Base-by-base conservation (phyloP, 2,797 vertebrate species). In the Lepidocolaptes lacrymiger region DNA sequence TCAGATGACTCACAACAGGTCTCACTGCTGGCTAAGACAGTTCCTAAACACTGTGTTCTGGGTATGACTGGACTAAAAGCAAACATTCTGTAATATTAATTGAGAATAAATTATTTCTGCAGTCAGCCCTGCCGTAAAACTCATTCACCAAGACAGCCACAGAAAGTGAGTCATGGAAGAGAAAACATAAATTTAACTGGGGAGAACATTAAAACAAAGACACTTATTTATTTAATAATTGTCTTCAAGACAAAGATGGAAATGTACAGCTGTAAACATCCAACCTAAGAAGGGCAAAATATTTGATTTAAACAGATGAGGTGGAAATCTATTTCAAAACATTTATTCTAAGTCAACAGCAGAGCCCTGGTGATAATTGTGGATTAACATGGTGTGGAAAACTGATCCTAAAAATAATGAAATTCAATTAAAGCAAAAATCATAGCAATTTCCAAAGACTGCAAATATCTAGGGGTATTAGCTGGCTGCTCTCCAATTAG, bases 11-110 rank as follows among this genome's bases (percentile, higher is more conserved):
- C 90, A 88, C 18, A 36, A 13, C 26, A 79, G 24, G 23, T 55
- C 62, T 85, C 58, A 66, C 16, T 43, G 61, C 52, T 85, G 79
- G 88, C 34, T 52, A 85, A 74, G 12, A 74, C 54, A 77, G 58
- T 23, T 88, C 56, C 64, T 49, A 91, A 91, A 71, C n/a, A 64
- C 21, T 22, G 10, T 37, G 46, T 44, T 71, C 56, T 0, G 0
- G 88, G 26, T 56, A 52, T 28, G 27, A 84, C 41, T 80, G 84
- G 56, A 75, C 49, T 81, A 39, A 74, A 88, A 85, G 24, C 54
- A 96, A 95, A 75, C n/a, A 61, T 23, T 86, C 83, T 81, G 34
- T 32, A 86, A 68, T 49, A 88, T 21, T 93, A 59, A 75, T 93
- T 90, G 54, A 90, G 54, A 84, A 86, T 78, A 75, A 91, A 75